Conservation (phyloP, 2,888 invertebrate genomes). For the Agrotis segetum region DNA sequence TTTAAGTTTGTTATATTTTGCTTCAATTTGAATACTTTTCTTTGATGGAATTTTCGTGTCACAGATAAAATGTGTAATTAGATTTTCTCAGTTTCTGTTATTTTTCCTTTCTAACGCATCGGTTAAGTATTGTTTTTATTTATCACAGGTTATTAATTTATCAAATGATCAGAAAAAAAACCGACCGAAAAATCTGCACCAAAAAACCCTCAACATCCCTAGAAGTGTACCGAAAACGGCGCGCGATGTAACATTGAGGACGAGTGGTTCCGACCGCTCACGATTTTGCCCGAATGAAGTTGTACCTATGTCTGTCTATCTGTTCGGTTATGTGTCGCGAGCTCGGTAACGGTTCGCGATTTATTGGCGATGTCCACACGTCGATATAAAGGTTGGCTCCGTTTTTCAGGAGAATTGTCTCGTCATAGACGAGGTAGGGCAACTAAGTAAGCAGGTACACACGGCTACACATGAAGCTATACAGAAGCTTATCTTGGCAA, state of each 20-base stretch:
- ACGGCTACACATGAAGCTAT: too few relatives aligned
- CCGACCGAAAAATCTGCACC: neutral
- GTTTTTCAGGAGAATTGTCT: constrained; percentile 36
- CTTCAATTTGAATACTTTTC: too few relatives aligned
- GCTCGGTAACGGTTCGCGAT: constrained; percentile 63
- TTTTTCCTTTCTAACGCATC: neutral
- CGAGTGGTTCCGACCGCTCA: constrained; percentile 77
- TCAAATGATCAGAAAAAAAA: neutral
- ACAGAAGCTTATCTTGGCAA: too few relatives aligned
- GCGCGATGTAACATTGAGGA: constrained; percentile 65
- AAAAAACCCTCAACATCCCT: constrained; percentile 55
- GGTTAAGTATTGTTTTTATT: accelerated
- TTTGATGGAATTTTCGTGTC: too few relatives aligned
- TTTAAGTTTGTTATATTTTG: neutral
- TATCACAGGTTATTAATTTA: neutral
- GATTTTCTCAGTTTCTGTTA: neutral
- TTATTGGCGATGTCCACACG: constrained; percentile 62
- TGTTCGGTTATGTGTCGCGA: constrained; percentile 66
- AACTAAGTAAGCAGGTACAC: neutral
- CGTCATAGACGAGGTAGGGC: neutral
- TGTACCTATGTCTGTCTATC: constrained; percentile 72
- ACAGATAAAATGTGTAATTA: neutral
- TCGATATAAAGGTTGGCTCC: constrained; percentile 52
- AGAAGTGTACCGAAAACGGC: constrained; percentile 62
- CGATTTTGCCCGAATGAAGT: constrained; percentile 80